A percentile compares a stretch with the other conserved stretches of the same genome.
Evolutionary conservation across 2,888 invertebrate species (phyloP).

Genomic region (Abscondita cerata): DNA sequence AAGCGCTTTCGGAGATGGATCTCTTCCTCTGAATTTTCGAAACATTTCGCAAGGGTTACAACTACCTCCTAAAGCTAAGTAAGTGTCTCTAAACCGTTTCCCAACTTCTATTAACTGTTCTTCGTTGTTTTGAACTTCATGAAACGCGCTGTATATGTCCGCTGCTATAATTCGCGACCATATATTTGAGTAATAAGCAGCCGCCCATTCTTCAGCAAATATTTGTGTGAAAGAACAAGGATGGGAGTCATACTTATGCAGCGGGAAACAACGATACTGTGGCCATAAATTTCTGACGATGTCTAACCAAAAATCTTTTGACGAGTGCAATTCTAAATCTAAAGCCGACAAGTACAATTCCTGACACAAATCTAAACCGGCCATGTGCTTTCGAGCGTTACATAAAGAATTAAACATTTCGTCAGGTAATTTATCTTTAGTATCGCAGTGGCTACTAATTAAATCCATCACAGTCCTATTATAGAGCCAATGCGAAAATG

Average conservation of each 20-base stretch:
- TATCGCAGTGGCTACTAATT: constrained; percentile 78
- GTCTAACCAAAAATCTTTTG: constrained; percentile 82
- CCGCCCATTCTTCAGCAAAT: constrained; percentile 83
- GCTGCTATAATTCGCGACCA: constrained; percentile 93
- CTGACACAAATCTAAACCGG: constrained; percentile 78
- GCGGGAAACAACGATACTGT: constrained; percentile 77
- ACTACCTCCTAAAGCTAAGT: constrained; percentile 82
- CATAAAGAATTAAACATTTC: constrained; percentile 70
- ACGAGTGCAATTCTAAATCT: constrained; percentile 83
- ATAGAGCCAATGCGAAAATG: constrained; percentile 82
- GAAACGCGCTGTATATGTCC: constrained; percentile 87
- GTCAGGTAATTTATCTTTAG: constrained; percentile 73
- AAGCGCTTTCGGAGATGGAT: constrained; percentile 86
- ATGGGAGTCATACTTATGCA: constrained; percentile 81
- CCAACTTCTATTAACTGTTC: constrained; percentile 66
- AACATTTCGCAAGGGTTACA: constrained; percentile 86
- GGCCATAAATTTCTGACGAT: constrained; percentile 81
- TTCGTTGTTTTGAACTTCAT: constrained; percentile 67
- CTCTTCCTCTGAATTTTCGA: constrained; percentile 88
- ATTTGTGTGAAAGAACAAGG: constrained; percentile 86
- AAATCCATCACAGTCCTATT: constrained; percentile 64
- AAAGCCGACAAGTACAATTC: constrained; percentile 83
- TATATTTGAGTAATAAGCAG: constrained; percentile 83
- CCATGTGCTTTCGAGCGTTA: constrained; percentile 73
- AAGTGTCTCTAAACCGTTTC: constrained; percentile 80